Evolutionary conservation across 2,888 invertebrate species (phyloP), one percentile per base, ranked within the genome.

Genomic region (Ecdyonurus torrentis): DNA sequence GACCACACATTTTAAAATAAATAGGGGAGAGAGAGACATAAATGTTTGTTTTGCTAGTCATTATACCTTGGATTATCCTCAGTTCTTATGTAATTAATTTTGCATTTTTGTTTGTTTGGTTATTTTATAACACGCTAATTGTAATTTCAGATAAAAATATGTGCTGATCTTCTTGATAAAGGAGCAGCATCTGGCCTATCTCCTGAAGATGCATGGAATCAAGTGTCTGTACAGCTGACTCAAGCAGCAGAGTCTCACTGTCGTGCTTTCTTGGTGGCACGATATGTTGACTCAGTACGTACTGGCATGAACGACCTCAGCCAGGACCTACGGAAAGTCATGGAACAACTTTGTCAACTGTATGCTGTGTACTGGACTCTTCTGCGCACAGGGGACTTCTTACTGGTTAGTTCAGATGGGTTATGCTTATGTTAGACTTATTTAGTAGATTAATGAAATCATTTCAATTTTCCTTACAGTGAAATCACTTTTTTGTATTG

Each of bases 231-330:
- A 58, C 87, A 90, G 71, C 78, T 95, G 23, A 82, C 86, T 0
- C 81, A 84, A 62, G 91, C 92, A 3, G 89, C 95, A 0, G 89
- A 91, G 78, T 83, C 91, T 0, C 94, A 95, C 72, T 90, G 90
- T 69, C 83, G 92, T 62, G 84, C 85, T 23, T 89, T 91, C 71
- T 76, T 94, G 15, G 83, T 93, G 2, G 78, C 82, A 58, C 85
- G 83, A 2, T 92, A 86, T 71, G 78, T 80, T 66, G 80, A 80
- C 23, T 80, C 82, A 66, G 79, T 86, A 0, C 74, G 76, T 67
- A 73, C 71, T 0, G 55, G 55, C 22, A 22, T 55, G 19, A 70
- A 78, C 1, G 72, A 75, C 22, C 71, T 71, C n/a, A 69, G 72
- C 2, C 77, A 80, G 0, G 76, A 80, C 2, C 73, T 92, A 25